phyloP scores from a whole-genome alignment of 2,113 vertebrate genomes.

The Varanus komodoensis region DNA sequence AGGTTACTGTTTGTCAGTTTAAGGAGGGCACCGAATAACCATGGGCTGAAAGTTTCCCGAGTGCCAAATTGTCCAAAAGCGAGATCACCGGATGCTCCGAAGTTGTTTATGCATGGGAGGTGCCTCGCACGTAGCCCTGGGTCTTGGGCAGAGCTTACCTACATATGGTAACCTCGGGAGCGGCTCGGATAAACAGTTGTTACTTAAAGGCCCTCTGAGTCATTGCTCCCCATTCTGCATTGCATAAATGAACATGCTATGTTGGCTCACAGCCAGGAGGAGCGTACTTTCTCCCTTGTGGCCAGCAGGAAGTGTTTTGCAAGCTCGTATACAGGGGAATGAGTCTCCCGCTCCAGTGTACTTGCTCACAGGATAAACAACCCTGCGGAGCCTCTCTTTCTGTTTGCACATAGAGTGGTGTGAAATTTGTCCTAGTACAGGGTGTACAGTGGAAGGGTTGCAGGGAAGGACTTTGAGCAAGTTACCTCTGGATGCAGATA shows the following conservation, averaged over 20 bases:
- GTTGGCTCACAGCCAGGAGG: conserved; percentile 34
- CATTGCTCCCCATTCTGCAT: conserved; percentile 52
- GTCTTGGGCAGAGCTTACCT: conserved; percentile 14
- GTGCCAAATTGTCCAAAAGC: background rate
- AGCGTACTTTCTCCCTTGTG: conserved; percentile 20
- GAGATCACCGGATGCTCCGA: background rate
- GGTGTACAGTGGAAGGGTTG: background rate
- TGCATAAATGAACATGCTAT: conserved; percentile 59
- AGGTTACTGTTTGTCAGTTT: background rate
- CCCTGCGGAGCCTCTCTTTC: background rate
- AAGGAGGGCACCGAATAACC: background rate
- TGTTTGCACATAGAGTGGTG: background rate
- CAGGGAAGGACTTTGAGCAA: background rate
- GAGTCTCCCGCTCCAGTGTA: background rate
- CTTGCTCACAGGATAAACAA: background rate
- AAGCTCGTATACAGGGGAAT: conserved; percentile 24
- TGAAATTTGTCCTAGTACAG: conserved; percentile 15
- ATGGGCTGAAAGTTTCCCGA: background rate
- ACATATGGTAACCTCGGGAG: conserved; percentile 28
- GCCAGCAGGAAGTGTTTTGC: conserved; percentile 53
- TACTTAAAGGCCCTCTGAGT: conserved; percentile 66
- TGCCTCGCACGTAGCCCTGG: background rate
- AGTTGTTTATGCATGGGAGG: background rate
- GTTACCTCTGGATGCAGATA: background rate
- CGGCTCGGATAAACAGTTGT: conserved; percentile 41